Base-by-base conservation (phyloP, 2,113 vertebrate species). In the Pteruthius melanotis region DNA sequence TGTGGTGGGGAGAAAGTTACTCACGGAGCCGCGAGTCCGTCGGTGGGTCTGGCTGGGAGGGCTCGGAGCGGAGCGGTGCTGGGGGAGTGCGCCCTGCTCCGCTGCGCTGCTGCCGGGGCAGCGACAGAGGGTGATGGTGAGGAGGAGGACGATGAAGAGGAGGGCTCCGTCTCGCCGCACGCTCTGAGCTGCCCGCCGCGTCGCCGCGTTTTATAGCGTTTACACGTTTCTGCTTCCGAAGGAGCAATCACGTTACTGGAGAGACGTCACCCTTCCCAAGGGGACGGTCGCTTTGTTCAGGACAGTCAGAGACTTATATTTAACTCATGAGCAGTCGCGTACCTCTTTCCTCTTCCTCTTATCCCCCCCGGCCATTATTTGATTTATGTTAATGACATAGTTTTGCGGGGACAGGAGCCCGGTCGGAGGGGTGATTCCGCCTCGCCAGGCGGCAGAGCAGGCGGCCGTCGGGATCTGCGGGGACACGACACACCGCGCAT, bases 251-350 rank as follows among this genome's bases (percentile, higher is more conserved):
- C 97, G 97, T 98, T 97, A 98, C 97, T 97, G 79, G 94, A 94
- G 94, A 98, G 98, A 99, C 99, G 99, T 99, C 99, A 99, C 98
- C 85, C 97, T 93, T 98, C 98, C 96, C 98, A 96, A 81, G 94
- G 97, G 98, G 98, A 97, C 91, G 98, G 98, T 94, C 93, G 97
- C 95, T 95, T 98, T 97, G 96, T 93, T 97, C 88, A 97, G 96
- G 97, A 96, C 94, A 93, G 83, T 93, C 78, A 87, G 94, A 96
- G 96, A 95, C 97, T 97, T 96, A 96, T 94, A 90, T 96, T 97
- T 98, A 98, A 98, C 98, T 96, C 96, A 97, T 95, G 95, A 93
- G 69, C 93, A 95, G 54, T 74, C 52, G 47, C 60, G 37, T 56
- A 42, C 74, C 90, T 72, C 49, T 35, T 72, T 76, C 53, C 22